A percentile compares a stretch with the other conserved stretches of the same genome.
These are phyloP conservation scores for Gobiocypris rarus DNA, from an alignment of 2,113 vertebrate genomes.

Conservation along the genomic window DNA sequence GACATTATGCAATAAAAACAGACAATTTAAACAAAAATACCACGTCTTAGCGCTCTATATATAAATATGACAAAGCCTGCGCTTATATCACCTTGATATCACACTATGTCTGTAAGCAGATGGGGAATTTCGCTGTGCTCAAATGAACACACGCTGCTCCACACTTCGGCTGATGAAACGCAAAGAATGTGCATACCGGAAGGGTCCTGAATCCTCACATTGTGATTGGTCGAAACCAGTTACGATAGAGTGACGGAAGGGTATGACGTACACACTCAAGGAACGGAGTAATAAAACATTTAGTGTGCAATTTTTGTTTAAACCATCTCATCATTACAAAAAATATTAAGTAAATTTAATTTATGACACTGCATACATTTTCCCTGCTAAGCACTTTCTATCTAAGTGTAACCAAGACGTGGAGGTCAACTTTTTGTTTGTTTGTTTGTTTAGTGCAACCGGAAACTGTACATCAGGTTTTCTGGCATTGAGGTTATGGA, in stretches of 20 bases:
- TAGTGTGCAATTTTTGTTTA: no score
- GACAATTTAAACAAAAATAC: neutral
- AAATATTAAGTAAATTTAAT: no score
- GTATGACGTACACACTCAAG: neutral
- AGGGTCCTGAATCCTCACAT: neutral
- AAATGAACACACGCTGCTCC: slow-evolving; percentile 43
- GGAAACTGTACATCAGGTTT: no score
- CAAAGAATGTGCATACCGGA: slow-evolving; percentile 58
- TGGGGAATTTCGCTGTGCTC: slow-evolving; percentile 25
- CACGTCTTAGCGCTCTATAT: neutral
- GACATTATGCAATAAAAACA: neutral
- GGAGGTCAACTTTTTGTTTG: no score
- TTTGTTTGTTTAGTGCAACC: no score
- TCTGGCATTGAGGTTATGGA: no score
- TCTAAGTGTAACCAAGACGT: no score
- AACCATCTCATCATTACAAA: no score
- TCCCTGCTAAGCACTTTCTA: no score
- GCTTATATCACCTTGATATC: slow-evolving; percentile 56
- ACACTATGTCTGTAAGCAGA: slow-evolving; percentile 16
- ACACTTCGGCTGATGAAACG: slow-evolving; percentile 44
- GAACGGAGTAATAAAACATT: no score
- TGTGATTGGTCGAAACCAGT: slow-evolving; percentile 51
- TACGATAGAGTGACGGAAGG: neutral
- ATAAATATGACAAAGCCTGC: neutral
- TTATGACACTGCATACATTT: no score